Evolutionary conservation across 2,888 invertebrate species (phyloP).

Genomic region (Empis stercorea): DNA sequence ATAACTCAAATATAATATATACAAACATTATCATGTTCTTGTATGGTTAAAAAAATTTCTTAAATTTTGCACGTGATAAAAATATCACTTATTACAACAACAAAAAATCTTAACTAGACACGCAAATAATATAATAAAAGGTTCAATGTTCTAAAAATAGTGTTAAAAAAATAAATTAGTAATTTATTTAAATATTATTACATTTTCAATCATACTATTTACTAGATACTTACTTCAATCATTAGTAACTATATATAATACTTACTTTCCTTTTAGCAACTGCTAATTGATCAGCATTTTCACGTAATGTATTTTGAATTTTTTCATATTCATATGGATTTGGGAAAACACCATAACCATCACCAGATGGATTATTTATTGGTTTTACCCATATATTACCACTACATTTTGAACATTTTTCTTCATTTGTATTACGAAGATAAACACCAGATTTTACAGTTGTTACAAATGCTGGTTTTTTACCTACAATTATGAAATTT

Average conservation of each 20-base stretch:
- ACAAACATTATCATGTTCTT: no score
- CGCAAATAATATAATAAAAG: no score
- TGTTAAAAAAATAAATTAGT: no score
- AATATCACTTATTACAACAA: no score
- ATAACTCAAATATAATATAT: no score
- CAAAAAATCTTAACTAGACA: no score
- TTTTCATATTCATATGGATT: conserved; percentile 25
- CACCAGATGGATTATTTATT: conserved; percentile 21
- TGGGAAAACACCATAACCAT: conserved; percentile 1
- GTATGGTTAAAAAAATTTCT: no score
- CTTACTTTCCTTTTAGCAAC: conserved; percentile 35
- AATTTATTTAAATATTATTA: no score
- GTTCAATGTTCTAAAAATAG: no score
- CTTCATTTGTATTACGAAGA: conserved; percentile 17
- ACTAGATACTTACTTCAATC: no score
- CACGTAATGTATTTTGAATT: conserved; percentile 34
- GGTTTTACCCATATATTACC: conserved; percentile 20
- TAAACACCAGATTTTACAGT: conserved; percentile 30
- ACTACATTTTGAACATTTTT: conserved; percentile 31
- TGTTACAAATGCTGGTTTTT: conserved; percentile 29
- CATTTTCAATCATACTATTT: no score
- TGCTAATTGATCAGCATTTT: conserved; percentile 35
- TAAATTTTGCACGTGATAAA: no score
- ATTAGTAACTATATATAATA: conserved; percentile 1
- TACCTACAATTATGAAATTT: conserved; percentile 16